These are phyloP conservation scores for Sebastes wilsoni DNA, from an alignment of 2,797 vertebrate species.

Conservation along the genomic window DNA sequence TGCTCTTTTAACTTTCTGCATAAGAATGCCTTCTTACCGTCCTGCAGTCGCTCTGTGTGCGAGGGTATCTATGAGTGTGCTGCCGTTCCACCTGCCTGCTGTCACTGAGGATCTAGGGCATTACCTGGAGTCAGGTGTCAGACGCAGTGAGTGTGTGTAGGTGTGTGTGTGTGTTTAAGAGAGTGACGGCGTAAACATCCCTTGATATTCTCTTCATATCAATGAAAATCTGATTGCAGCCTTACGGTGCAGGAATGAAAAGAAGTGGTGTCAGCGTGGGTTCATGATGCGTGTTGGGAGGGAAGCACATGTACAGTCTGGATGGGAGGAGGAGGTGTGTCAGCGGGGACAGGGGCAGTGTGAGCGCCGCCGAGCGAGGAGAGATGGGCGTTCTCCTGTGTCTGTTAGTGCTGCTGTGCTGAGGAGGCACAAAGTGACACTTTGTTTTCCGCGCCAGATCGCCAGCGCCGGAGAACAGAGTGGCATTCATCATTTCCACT, in stretches of 20 bases:
- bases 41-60: slow-evolving; percentile 50
- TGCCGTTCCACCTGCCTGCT: slow-evolving; percentile 83
- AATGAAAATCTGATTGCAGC: slow-evolving; percentile 29
- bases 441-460: slow-evolving; percentile 78
- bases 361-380: slow-evolving; percentile 35
- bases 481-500: slow-evolving; percentile 78
- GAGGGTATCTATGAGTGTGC: slow-evolving; percentile 55
- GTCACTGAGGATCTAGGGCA: slow-evolving; percentile 83
- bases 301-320: slow-evolving; percentile 28
- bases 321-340: slow-evolving; percentile 57
- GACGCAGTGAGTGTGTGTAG: slow-evolving; percentile 57
- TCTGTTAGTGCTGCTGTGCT: slow-evolving; percentile 72
- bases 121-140: slow-evolving; percentile 87
- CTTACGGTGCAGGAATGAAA: neutral
- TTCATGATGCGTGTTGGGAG: slow-evolving; percentile 7
- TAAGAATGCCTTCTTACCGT: slow-evolving; percentile 78
- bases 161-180: slow-evolving; percentile 6
- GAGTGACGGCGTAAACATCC: neutral
- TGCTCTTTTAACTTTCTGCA: neutral
- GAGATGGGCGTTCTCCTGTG: slow-evolving; percentile 64
- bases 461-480: slow-evolving; percentile 78
- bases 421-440: slow-evolving; percentile 82
- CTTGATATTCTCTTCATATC: neutral
- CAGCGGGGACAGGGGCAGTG: slow-evolving; percentile 22
- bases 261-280: neutral